Percentiles rank a stretch among this genome's conserved stretches.
Evolutionary conservation across 1,140 invertebrate genomes (phyloP).

Genomic region (Drosophila truncata): DNA sequence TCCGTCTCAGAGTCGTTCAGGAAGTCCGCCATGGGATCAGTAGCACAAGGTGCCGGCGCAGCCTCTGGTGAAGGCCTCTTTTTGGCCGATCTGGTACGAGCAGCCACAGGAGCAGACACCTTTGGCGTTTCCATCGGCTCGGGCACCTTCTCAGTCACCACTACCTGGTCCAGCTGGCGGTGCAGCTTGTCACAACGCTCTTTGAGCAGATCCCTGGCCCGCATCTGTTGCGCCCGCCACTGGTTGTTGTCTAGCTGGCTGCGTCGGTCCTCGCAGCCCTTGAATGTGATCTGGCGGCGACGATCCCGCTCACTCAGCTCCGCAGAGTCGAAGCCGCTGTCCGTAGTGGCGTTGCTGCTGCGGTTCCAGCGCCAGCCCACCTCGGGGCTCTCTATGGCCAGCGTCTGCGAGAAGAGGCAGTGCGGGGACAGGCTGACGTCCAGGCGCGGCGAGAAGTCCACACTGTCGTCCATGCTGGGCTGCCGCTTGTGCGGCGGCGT

Average conservation of each 20-base stretch:
- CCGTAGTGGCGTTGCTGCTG: conserved; percentile 58
- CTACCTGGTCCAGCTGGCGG: conserved; percentile 57
- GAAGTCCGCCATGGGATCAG: conserved; percentile 61
- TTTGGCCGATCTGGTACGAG: conserved; percentile 19
- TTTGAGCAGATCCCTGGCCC: conserved; percentile 66
- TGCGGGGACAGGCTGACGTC: conserved; percentile 70
- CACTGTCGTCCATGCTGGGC: conserved; percentile 72
- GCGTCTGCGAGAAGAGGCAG: conserved; percentile 71
- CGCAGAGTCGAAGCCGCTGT: conserved; percentile 73
- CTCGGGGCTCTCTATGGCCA: conserved; percentile 74
- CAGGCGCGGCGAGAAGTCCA: conserved; percentile 70
- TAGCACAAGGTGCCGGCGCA: neutral
- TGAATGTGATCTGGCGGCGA: conserved; percentile 53
- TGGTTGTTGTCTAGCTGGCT: conserved; percentile 64
- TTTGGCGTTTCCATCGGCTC: neutral
- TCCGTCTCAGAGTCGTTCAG: conserved; percentile 79
- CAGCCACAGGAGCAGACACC: neutral
- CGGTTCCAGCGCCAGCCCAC: conserved; percentile 78
- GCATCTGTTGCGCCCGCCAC: conserved; percentile 66
- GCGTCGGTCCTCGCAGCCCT: conserved; percentile 53
- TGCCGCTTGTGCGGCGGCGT: conserved; percentile 69
- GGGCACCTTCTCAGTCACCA: conserved; percentile 32
- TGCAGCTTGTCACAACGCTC: conserved; percentile 74
- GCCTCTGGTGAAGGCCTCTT: neutral
- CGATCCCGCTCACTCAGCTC: conserved; percentile 56